These are phyloP conservation scores for Drosophila borealis DNA, from an alignment of 2,888 invertebrate species.

Conservation along the genomic window DNA sequence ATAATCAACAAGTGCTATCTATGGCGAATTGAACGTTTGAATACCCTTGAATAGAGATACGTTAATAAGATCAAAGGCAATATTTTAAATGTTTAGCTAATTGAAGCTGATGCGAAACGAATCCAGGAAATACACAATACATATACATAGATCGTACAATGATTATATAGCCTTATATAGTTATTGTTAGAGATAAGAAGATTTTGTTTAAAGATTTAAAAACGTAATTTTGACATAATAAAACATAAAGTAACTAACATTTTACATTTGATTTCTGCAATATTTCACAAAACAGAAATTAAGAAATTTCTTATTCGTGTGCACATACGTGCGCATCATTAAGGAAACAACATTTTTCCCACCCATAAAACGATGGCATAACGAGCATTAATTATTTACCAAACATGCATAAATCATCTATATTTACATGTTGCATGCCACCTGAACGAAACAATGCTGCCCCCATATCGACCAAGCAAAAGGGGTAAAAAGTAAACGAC, in stretches of 20 bases:
- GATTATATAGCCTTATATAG: too few species aligned
- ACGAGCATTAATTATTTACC: constrained; percentile 16
- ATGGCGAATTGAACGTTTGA: constrained; percentile 38
- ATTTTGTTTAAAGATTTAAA: too few species aligned
- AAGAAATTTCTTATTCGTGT: too few species aligned
- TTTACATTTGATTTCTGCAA: too few species aligned
- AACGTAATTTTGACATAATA: too few species aligned
- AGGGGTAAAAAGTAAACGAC: constrained; percentile 11
- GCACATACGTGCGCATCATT: neutral
- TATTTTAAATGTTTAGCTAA: constrained; percentile 1
- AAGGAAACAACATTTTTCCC: neutral
- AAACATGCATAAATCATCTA: constrained; percentile 19
- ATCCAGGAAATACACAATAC: too few species aligned
- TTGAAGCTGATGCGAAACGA: neutral
- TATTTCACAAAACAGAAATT: too few species aligned
- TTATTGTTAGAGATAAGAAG: too few species aligned
- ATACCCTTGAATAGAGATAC: constrained; percentile 31
- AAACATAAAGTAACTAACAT: too few species aligned
- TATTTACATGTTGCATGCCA: constrained; percentile 38
- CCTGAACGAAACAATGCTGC: constrained; percentile 33
- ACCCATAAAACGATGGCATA: constrained; percentile 2
- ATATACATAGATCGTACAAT: too few species aligned
- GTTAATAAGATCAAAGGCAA: constrained; percentile 13
- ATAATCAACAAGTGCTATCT: constrained; percentile 52
- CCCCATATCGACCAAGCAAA: constrained; percentile 16